phyloP scores from a whole-genome alignment of 2,113 vertebrate species.

The Saguinus imperator region DNA sequence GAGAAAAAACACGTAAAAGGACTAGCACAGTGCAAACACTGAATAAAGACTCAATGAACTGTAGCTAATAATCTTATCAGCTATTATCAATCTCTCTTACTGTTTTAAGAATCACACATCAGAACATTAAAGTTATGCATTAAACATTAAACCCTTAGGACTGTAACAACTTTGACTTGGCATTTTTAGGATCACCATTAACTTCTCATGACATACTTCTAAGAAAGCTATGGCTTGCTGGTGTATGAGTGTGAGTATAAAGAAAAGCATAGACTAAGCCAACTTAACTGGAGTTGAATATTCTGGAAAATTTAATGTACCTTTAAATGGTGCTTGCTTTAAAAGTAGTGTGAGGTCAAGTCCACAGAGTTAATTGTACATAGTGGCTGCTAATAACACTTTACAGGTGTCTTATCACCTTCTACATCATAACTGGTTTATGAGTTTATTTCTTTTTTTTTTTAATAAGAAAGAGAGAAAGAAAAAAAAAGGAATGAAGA shows the following conservation, averaged over 20 bases:
- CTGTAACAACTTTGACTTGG: neutral
- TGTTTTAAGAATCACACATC: neutral
- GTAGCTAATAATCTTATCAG: neutral
- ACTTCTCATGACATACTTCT: neutral
- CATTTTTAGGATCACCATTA: neutral
- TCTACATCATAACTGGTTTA: neutral
- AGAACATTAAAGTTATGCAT: neutral
- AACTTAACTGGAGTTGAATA: neutral
- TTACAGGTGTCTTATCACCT: neutral
- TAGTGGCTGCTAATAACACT: fast-evolving
- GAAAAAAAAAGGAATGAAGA: too few relatives aligned
- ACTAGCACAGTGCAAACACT: too few relatives aligned
- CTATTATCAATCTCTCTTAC: neutral
- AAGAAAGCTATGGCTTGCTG: neutral
- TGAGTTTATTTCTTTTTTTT: neutral
- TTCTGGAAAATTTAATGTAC: neutral
- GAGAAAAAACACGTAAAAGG: neutral
- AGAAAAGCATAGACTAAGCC: neutral
- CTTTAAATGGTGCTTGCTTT: neutral
- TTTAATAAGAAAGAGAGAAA: too few relatives aligned
- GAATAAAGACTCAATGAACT: neutral
- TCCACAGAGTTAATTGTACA: neutral
- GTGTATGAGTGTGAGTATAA: neutral
- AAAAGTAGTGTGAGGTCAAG: neutral
- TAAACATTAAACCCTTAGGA: neutral